phyloP scores from a whole-genome alignment of 2,113 vertebrate genomes.

The Lophura nycthemera region DNA sequence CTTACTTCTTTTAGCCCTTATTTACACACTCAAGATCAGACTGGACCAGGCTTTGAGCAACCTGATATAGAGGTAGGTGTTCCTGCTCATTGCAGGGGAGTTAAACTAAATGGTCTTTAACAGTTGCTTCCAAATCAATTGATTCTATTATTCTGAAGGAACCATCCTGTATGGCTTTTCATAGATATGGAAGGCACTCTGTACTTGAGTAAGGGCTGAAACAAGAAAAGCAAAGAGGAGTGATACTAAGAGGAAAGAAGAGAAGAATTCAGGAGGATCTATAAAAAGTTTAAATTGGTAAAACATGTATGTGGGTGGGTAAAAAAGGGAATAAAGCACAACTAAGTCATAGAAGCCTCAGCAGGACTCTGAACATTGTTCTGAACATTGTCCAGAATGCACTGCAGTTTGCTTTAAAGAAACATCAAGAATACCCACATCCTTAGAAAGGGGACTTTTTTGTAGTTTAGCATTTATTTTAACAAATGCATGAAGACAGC shows the following conservation, averaged over 20 bases:
- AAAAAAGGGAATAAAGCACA: constrained; percentile 44
- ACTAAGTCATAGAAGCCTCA: constrained; percentile 40
- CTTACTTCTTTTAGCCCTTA: background rate
- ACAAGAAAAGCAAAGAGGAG: background rate
- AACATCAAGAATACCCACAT: constrained; percentile 50
- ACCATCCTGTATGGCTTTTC: background rate
- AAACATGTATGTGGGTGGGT: constrained; percentile 45
- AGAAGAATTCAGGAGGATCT: constrained; percentile 33
- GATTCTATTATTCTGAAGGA: background rate
- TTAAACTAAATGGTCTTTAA: too few species aligned
- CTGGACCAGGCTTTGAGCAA: too few species aligned
- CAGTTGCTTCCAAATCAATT: too few species aligned
- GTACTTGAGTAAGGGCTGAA: background rate
- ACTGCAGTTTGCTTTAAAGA: constrained; percentile 31
- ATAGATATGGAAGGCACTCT: background rate
- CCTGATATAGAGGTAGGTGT: too few species aligned
- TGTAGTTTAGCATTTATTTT: background rate
- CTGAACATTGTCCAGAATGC: background rate
- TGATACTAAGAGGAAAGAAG: constrained; percentile 18
- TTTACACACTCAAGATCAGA: background rate
- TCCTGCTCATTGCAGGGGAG: too few species aligned
- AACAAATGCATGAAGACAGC: background rate
- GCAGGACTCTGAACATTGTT: constrained; percentile 21
- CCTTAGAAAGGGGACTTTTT: constrained; percentile 29
- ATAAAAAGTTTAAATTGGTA: constrained; percentile 62